Percentiles rank a stretch among this genome's conserved stretches.
These are phyloP conservation scores for Oryzias javanicus DNA, from an alignment of 2,113 vertebrate species.

Conservation along the genomic window DNA sequence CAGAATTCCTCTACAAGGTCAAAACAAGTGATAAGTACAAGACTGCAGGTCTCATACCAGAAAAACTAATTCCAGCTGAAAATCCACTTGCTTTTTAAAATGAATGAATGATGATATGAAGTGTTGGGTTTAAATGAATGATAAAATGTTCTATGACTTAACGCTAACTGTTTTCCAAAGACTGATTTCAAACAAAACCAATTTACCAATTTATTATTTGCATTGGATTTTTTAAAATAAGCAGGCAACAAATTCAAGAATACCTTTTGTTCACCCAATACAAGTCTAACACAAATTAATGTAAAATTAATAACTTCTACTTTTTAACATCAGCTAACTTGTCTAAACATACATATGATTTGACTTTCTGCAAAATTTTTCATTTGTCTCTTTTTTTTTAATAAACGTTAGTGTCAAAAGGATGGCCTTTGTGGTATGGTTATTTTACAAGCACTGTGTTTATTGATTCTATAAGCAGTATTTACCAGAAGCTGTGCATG, in stretches of 20 bases:
- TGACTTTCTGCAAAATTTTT: constrained; percentile 60
- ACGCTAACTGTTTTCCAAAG: constrained; percentile 43
- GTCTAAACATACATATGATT: constrained; percentile 58
- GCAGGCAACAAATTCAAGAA: constrained; percentile 17
- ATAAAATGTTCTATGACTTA: constrained; percentile 34
- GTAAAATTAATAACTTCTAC: neutral
- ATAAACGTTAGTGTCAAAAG: constrained; percentile 41
- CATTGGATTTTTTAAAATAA: constrained; percentile 40
- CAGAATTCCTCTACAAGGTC: constrained; percentile 1
- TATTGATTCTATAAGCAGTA: too few relatives aligned
- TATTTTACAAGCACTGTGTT: constrained; percentile 5
- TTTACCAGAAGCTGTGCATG: too few relatives aligned
- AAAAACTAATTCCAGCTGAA: too few relatives aligned
- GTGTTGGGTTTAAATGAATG: constrained; percentile 13
- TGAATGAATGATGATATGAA: constrained; percentile 7
- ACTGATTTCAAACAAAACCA: constrained; percentile 9
- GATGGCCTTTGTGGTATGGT: constrained; percentile 55
- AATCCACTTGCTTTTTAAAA: too few relatives aligned
- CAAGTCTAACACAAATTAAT: constrained; percentile 10
- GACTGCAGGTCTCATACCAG: neutral
- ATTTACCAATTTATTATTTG: constrained; percentile 3
- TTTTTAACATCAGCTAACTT: constrained; percentile 71
- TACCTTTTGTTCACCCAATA: constrained; percentile 32
- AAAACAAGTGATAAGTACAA: constrained; percentile 10
- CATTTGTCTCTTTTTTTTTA: constrained; percentile 48